phyloP scores from a whole-genome alignment of 2,888 invertebrate species.

The Trissoscelio sp. region DNA sequence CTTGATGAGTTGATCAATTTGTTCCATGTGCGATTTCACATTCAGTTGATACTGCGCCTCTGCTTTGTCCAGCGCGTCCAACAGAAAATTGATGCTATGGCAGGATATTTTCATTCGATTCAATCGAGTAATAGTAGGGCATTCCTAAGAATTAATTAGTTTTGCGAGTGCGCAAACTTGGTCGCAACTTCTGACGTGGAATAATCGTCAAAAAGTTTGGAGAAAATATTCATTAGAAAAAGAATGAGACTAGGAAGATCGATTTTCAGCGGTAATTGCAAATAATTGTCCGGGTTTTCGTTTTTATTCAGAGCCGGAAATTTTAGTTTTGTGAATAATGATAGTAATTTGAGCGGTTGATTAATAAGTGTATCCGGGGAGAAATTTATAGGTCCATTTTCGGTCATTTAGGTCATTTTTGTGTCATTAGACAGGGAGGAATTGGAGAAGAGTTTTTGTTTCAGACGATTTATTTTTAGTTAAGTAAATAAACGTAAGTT shows the following conservation, averaged over 20 bases:
- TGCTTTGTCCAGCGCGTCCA: slow-evolving; percentile 82
- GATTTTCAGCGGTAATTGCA: slow-evolving; percentile 1
- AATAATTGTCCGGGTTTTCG: background rate
- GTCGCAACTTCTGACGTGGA: background rate
- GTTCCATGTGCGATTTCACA: slow-evolving; percentile 79
- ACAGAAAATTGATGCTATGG: slow-evolving; percentile 74
- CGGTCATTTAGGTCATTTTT: no score
- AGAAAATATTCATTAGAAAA: no score
- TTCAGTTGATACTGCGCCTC: slow-evolving; percentile 83
- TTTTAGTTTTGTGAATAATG: background rate
- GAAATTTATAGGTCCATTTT: no score
- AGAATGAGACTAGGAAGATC: no score
- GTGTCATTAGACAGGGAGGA: no score
- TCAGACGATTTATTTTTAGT: background rate
- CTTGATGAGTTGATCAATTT: no score
- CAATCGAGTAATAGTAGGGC: slow-evolving; percentile 2
- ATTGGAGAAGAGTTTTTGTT: no score
- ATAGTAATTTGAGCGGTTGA: background rate
- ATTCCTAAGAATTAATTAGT: slow-evolving; percentile 23
- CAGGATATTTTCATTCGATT: background rate
- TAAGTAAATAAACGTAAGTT: no score
- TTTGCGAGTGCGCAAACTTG: background rate
- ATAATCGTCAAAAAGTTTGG: background rate
- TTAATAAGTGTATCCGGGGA: background rate
- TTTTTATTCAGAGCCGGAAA: background rate